Evolutionary conservation across 2,797 vertebrate genomes (phyloP).

Genomic region (Peromyscus nudipes): DNA sequence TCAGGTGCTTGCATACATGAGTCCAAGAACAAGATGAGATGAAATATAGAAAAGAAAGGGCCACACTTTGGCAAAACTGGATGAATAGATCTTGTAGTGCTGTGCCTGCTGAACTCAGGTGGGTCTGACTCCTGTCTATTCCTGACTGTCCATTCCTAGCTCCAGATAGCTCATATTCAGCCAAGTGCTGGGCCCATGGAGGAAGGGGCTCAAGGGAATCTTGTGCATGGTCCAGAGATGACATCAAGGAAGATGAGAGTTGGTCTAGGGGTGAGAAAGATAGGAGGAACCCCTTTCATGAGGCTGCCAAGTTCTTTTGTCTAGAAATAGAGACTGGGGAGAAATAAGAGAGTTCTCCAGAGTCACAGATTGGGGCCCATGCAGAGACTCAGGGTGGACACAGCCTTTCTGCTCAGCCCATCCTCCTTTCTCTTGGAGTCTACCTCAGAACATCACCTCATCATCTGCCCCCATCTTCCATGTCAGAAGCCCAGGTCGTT

Average conservation of each 20-base stretch:
- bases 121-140: neutral
- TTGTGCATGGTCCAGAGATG: neutral
- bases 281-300: neutral
- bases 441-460: neutral
- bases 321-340: neutral
- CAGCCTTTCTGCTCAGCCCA: neutral
- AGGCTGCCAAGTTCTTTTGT: neutral
- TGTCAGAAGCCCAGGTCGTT: neutral
- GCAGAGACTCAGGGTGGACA: neutral
- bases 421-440: neutral
- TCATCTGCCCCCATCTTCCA: neutral
- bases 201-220: neutral
- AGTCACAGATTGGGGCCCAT: neutral
- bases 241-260: neutral
- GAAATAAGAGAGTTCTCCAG: neutral
- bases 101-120: neutral
- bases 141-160: neutral
- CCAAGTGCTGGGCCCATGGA: neutral
- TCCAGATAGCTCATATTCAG: neutral
- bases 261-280: neutral
- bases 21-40: neutral
- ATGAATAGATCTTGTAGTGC: neutral
- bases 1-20: neutral
- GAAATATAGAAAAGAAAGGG: constrained; percentile 47
- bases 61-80: neutral